phyloP scores from a whole-genome alignment of 2,113 vertebrate genomes.

The Corynorhinus townsendii region DNA sequence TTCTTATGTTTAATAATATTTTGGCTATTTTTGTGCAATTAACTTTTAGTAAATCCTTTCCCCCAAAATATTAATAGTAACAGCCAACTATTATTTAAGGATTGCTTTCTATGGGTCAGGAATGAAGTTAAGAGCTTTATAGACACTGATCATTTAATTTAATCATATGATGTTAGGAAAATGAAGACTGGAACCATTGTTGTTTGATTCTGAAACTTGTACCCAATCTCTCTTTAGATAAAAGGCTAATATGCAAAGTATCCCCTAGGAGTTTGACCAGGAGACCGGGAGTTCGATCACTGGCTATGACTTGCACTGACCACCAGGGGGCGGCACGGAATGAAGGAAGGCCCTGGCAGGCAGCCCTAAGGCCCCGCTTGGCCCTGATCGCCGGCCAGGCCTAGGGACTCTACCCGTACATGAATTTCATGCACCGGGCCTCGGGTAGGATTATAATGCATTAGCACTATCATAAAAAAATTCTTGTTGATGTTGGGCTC shows the following conservation, averaged over 20 bases:
- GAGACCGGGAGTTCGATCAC: too few relatives aligned
- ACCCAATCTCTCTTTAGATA: too few relatives aligned
- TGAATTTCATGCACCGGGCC: too few relatives aligned
- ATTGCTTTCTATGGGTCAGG: not conserved
- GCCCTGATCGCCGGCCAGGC: too few relatives aligned
- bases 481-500: not conserved
- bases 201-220: not conserved
- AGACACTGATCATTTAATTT: not conserved
- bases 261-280: too few relatives aligned
- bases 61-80: not conserved
- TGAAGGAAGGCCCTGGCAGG: too few relatives aligned
- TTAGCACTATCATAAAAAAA: not conserved
- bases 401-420: too few relatives aligned
- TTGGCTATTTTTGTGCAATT: not conserved
- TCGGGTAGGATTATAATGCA: not conserved
- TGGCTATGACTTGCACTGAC: too few relatives aligned
- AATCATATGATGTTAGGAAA: not conserved
- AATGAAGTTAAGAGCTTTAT: not conserved
- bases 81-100: not conserved
- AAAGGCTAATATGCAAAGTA: too few relatives aligned
- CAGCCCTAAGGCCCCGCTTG: too few relatives aligned
- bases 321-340: too few relatives aligned
- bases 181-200: not conserved
- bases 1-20: not conserved
- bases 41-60: not conserved